phyloP scores from a whole-genome alignment of 2,113 vertebrate genomes.

The Numenius arquata region DNA sequence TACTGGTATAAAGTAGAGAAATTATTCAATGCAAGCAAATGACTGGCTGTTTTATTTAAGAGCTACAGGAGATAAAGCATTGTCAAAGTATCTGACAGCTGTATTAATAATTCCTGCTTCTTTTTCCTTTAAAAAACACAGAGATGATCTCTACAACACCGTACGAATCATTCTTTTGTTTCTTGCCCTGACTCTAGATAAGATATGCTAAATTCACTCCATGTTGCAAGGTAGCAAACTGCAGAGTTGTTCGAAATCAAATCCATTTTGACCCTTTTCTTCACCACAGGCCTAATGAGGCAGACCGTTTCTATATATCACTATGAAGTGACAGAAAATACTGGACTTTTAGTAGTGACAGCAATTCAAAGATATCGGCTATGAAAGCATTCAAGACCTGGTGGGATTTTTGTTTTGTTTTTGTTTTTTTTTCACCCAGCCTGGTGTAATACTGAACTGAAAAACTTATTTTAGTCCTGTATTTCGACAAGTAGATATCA shows the following conservation, averaged over 20 bases:
- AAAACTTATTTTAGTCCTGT: neutral
- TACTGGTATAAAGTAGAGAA: neutral
- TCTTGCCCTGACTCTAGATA: neutral
- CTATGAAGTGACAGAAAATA: neutral
- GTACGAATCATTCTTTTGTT: neutral
- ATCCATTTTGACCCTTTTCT: neutral
- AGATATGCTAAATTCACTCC: neutral
- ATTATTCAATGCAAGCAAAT: neutral
- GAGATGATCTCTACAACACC: neutral
- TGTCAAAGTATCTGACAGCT: neutral
- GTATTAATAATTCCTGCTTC: conserved; percentile 13
- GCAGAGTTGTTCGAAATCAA: neutral
- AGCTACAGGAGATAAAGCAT: conserved; percentile 4
- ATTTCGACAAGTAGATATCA: neutral
- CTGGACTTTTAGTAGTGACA: neutral
- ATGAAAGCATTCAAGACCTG: neutral
- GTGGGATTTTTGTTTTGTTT: neutral
- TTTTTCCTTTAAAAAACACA: neutral
- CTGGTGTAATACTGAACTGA: neutral
- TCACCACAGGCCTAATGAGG: neutral
- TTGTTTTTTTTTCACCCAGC: neutral
- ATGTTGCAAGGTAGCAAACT: neutral
- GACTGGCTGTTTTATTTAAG: conserved; percentile 2
- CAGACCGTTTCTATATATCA: neutral
- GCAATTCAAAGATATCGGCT: neutral